These are phyloP conservation scores for Chaetura pelagica DNA, from an alignment of 2,113 vertebrate genomes.

Conservation along the genomic window DNA sequence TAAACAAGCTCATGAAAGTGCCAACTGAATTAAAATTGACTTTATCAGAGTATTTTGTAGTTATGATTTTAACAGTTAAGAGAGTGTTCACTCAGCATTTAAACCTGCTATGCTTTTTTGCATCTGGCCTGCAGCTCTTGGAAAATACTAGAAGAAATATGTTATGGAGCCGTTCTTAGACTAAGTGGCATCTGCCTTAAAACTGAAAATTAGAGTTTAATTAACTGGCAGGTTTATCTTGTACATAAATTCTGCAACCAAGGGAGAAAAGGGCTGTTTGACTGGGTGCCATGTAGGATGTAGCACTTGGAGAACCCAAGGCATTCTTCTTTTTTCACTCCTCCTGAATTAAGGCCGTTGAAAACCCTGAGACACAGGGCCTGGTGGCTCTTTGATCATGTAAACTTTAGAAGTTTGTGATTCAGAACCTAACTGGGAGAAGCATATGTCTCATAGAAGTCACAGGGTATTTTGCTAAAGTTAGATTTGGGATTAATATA, in stretches of 20 bases:
- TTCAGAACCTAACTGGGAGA: not conserved
- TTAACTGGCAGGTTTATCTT: constrained; percentile 14
- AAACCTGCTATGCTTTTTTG: not conserved
- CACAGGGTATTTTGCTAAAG: not conserved
- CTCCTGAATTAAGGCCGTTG: not conserved
- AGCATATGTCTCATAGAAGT: not conserved
- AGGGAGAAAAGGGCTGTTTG: not conserved
- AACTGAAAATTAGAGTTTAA: not conserved
- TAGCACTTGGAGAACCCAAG: not conserved
- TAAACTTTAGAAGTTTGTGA: not conserved
- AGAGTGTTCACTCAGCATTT: not conserved
- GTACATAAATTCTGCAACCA: not conserved
- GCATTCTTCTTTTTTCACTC: not conserved
- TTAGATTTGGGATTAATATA: not conserved
- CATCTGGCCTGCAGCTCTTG: not conserved
- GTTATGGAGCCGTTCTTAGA: not conserved
- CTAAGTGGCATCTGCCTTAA: constrained; percentile 5
- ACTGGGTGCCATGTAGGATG: not conserved
- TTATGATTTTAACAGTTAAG: not conserved
- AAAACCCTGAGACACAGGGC: not conserved
- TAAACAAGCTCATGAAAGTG: not conserved
- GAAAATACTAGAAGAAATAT: not conserved
- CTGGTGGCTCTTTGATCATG: not conserved
- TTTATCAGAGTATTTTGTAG: not conserved
- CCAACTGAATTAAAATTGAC: not conserved